A percentile compares a stretch with the other conserved stretches of the same genome.
Conservation (phyloP, 1,140 invertebrate species). For the Penaeus indicus region DNA sequence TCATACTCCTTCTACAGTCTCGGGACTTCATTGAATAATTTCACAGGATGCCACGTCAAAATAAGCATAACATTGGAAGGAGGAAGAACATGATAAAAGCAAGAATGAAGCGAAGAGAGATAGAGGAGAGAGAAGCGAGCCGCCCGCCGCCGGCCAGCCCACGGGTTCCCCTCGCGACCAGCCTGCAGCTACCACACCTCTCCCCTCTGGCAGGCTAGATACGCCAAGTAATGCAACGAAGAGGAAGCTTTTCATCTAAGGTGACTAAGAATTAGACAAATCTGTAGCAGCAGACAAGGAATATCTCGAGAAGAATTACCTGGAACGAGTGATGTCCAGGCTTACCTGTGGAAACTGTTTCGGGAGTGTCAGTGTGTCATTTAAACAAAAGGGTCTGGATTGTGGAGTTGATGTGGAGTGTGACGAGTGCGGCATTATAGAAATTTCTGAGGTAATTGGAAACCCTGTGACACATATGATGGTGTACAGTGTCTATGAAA, state of each 20-base stretch:
- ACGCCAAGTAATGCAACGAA: not conserved
- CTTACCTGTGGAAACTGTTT: constrained; percentile 9
- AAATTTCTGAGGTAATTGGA: constrained; percentile 17
- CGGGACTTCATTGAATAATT: too few species aligned
- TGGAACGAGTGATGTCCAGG: not conserved
- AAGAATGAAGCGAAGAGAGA: too few species aligned
- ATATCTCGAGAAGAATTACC: constrained; percentile 16
- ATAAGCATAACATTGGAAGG: too few species aligned
- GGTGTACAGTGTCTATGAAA: constrained; percentile 9
- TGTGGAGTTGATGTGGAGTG: constrained; percentile 17
- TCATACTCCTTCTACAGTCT: too few species aligned
- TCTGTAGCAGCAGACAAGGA: constrained; percentile 5
- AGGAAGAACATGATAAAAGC: too few species aligned
- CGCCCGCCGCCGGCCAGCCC: too few species aligned
- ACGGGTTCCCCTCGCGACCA: too few species aligned
- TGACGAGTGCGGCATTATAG: not conserved
- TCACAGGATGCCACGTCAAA: too few species aligned
- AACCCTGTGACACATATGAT: constrained; percentile 34
- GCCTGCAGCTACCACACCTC: too few species aligned
- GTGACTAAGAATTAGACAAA: not conserved
- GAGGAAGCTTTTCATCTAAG: constrained; percentile 12
- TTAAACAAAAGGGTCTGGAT: not conserved
- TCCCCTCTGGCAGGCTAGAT: too few species aligned
- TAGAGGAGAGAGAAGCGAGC: too few species aligned
- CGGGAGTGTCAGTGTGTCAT: not conserved